phyloP scores from a whole-genome alignment of 2,113 vertebrate genomes.

The Sinocyclocheilus anophthalmus region DNA sequence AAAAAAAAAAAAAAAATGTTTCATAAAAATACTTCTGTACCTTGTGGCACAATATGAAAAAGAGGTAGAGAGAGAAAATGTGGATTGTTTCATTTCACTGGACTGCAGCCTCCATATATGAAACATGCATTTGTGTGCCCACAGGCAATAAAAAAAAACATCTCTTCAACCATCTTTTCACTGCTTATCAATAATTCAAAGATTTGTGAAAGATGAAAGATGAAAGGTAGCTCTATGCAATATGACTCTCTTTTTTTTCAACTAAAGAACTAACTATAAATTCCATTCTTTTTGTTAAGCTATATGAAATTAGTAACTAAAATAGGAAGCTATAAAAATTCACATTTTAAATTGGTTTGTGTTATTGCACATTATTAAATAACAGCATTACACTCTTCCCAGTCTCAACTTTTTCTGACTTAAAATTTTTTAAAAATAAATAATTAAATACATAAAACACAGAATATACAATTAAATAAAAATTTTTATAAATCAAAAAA shows the following conservation, averaged over 20 bases:
- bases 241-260: background rate
- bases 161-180: slow-evolving; percentile 59
- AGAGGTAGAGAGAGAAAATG: background rate
- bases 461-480: too few species aligned
- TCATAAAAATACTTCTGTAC: background rate
- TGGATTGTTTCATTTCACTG: slow-evolving; percentile 2
- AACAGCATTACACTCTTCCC: too few species aligned
- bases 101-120: slow-evolving; percentile 40
- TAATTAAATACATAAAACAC: too few species aligned
- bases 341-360: background rate
- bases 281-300: background rate
- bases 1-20: background rate
- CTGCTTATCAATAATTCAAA: slow-evolving; percentile 70
- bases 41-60: background rate
- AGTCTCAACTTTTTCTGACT: too few species aligned
- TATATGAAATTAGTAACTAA: background rate
- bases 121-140: slow-evolving; percentile 49
- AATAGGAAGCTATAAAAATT: background rate
- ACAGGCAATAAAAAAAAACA: slow-evolving; percentile 51
- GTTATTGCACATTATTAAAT: background rate
- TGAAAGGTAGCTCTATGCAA: background rate
- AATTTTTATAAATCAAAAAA: too few species aligned
- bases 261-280: background rate
- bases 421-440: too few species aligned
- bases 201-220: slow-evolving; percentile 40